Evolutionary conservation across 2,888 invertebrate genomes (phyloP), one percentile per base, ranked within the genome.

Genomic region (Philereme transversata): DNA sequence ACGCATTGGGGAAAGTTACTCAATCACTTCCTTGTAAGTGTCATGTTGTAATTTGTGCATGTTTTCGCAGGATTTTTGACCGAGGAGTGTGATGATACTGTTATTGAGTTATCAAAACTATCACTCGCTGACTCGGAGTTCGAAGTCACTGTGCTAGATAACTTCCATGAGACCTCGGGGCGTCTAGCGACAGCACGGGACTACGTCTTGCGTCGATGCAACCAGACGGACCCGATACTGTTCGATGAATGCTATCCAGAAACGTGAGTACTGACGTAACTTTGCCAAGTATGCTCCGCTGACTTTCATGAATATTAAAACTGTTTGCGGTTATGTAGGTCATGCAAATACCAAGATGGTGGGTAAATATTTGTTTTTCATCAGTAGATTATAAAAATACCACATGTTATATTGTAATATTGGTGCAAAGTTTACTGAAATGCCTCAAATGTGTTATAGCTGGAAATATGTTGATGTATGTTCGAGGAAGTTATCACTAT

Each of bases 201-300:
- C 74, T 90, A 88, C 87, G 92, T 92, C 87, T 88, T 96, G 68
- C 93, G 94, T 76, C 94, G 94, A 85, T 97, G 96, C 84, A 90
- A 90, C 68, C 96, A 96, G 86, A 85, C 91, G 34, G 93, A 93
- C 69, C 92, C 94, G 47, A 75, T 95, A 68, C 83, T 86, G 61
- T 96, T 96, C 89, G 92, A 93, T 83, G 91, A 93, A 86, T 93
- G 94, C 81, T 96, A 96, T 86, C 93, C 95, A 67, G 89, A 94
- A 74, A 83, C 92, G 95, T 95, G 81, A 93, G 93, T 90, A 79
- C 40, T 6, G 8, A 38, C 35, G 11, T 51, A 7, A 54, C n/a
- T 43, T 60, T 2, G 6, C 8, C 8, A 5, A n/a, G 4, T 10
- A 36, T 36, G 49, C 38, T 40, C 22, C 10, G 56, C 52, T 50